These are phyloP conservation scores for Platorchestia sp. DNA, from an alignment of 1,140 invertebrate species.

Conservation along the genomic window DNA sequence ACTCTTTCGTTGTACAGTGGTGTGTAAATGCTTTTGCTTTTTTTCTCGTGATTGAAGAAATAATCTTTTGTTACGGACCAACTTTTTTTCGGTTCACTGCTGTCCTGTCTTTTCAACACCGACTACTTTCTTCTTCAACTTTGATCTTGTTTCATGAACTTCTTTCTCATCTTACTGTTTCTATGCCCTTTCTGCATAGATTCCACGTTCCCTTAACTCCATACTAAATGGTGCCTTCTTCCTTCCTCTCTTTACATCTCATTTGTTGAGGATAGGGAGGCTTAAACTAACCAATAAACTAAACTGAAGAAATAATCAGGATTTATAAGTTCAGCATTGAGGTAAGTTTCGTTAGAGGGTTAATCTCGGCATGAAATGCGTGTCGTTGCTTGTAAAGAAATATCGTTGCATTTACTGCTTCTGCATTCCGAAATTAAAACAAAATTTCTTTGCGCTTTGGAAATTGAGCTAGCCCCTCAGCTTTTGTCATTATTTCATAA, in stretches of 20 bases:
- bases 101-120: neutral
- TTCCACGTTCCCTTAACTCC: too few species aligned
- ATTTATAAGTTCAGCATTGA: too few species aligned
- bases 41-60: neutral
- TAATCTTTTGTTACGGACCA: neutral
- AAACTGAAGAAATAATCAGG: too few species aligned
- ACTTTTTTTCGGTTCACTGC: neutral
- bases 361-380: neutral
- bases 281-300: too few species aligned
- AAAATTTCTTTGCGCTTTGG: neutral
- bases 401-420: neutral
- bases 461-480: neutral
- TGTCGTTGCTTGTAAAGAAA: neutral
- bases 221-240: too few species aligned
- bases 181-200: too few species aligned
- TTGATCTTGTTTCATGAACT: too few species aligned
- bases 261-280: too few species aligned
- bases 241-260: too few species aligned
- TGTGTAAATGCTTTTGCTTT: neutral
- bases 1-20: neutral
- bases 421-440: neutral
- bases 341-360: neutral
- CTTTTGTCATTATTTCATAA: neutral
- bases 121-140: too few species aligned
- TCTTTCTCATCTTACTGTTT: too few species aligned